Evolutionary conservation across 30 jellyfish, hydroid and myxozoan species (phyloP).

Genomic region (Turritopsis rubra): DNA sequence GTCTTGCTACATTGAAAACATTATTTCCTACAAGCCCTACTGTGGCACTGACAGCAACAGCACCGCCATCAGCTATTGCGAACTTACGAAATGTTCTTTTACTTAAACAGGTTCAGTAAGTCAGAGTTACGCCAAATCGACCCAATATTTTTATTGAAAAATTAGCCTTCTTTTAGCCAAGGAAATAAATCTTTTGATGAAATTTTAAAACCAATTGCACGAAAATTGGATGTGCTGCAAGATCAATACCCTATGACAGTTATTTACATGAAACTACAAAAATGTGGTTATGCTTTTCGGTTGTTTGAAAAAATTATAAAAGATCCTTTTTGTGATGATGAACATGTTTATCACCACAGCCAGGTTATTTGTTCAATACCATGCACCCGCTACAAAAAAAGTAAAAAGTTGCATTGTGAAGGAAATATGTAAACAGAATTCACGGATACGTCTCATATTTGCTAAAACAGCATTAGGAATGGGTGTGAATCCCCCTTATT

Average conservation of each 20-base stretch:
- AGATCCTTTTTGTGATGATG: not conserved
- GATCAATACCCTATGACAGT: constrained; percentile 18
- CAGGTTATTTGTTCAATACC: constrained; percentile 21
- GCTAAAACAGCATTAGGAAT: constrained; percentile 40
- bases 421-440: not conserved
- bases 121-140: constrained; percentile 13
- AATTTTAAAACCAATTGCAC: constrained; percentile 27
- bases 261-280: constrained; percentile 20
- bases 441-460: constrained; percentile 6
- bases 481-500: constrained; percentile 37
- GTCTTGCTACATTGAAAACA: not conserved
- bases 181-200: constrained; percentile 16
- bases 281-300: constrained; percentile 29
- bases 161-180: not conserved
- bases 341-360: not conserved
- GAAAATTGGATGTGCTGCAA: not conserved
- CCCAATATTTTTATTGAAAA: not conserved
- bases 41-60: constrained; percentile 37
- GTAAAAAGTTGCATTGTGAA: constrained; percentile 5
- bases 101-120: not conserved
- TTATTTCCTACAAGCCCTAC: constrained; percentile 17
- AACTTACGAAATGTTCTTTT: not conserved
- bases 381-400: constrained; percentile 5
- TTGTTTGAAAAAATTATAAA: constrained; percentile 9
- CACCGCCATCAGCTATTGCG: constrained; percentile 13